These are phyloP conservation scores for Lindbergichthys nudifrons DNA, from an alignment of 2,797 vertebrate species.

Conservation along the genomic window DNA sequence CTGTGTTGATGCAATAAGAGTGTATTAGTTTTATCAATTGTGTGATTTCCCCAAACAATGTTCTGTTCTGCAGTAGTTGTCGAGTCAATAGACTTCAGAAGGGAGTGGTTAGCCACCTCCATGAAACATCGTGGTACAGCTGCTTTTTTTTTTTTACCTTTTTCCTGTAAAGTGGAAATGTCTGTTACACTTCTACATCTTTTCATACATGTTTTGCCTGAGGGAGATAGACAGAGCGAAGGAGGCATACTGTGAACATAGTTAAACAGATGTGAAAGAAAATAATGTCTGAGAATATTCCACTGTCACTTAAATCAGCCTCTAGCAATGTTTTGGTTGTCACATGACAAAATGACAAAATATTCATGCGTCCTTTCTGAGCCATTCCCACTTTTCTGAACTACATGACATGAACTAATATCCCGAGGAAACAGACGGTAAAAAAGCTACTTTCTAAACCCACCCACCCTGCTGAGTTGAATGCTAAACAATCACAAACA, in stretches of 20 bases:
- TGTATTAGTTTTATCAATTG: slow-evolving; percentile 10
- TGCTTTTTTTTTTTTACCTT: no score
- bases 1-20: slow-evolving; percentile 24
- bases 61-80: neutral
- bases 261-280: slow-evolving; percentile 56
- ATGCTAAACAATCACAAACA: neutral
- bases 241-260: slow-evolving; percentile 38
- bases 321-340: slow-evolving; percentile 7
- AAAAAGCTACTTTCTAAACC: slow-evolving; percentile 17
- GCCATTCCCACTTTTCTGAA: neutral
- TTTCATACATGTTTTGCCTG: slow-evolving; percentile 13
- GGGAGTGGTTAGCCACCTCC: neutral
- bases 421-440: slow-evolving; percentile 26
- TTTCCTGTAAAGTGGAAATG: slow-evolving; percentile 40
- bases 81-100: neutral
- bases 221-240: slow-evolving; percentile 26
- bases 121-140: neutral
- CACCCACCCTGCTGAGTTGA: slow-evolving; percentile 5
- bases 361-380: slow-evolving; percentile 17
- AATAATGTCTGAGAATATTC: slow-evolving; percentile 32
- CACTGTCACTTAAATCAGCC: slow-evolving; percentile 20
- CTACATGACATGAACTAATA: slow-evolving; percentile 13
- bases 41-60: neutral
- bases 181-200: slow-evolving; percentile 27
- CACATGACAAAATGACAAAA: slow-evolving; percentile 13